Percentiles rank a stretch among this genome's conserved stretches.
These are phyloP conservation scores for Steinernema khuongi DNA, from an alignment of 1,140 invertebrate species.

Conservation along the genomic window DNA sequence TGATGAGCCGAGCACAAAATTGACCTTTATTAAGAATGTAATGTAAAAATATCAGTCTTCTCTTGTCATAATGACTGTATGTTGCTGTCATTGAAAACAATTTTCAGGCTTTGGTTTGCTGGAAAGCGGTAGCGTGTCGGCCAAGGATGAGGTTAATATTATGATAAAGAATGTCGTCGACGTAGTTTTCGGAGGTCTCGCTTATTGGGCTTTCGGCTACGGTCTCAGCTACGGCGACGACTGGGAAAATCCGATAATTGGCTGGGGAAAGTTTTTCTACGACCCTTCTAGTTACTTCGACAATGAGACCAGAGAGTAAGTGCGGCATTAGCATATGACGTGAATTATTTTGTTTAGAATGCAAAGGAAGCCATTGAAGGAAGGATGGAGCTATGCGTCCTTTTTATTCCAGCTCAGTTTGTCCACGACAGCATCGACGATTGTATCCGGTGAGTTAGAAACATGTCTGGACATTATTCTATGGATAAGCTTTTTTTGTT, in stretches of 20 bases:
- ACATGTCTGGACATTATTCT: neutral
- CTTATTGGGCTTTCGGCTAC: conserved; percentile 88
- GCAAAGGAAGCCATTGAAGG: conserved; percentile 23
- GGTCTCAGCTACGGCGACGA: conserved; percentile 77
- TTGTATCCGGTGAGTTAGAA: conserved; percentile 71
- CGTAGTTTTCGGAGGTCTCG: conserved; percentile 79
- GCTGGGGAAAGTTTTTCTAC: conserved; percentile 63
- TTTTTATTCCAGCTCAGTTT: conserved; percentile 72
- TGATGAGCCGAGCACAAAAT: too few relatives aligned
- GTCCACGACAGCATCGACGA: conserved; percentile 82
- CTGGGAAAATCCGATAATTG: conserved; percentile 67
- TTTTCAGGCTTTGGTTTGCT: conserved; percentile 77
- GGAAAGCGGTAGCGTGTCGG: conserved; percentile 80
- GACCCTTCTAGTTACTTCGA: conserved; percentile 50
- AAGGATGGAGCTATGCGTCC: conserved; percentile 52
- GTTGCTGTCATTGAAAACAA: neutral
- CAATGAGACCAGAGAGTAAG: conserved; percentile 17
- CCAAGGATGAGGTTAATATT: conserved; percentile 87
- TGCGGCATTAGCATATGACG: conserved; percentile 19
- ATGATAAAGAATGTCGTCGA: conserved; percentile 92
- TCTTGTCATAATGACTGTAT: conserved; percentile 30
- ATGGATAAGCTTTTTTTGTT: conserved; percentile 6
- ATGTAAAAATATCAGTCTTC: conserved; percentile 17
- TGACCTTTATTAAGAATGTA: too few relatives aligned
- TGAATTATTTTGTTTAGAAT: neutral